phyloP scores from a whole-genome alignment of 1,140 invertebrate species.

The Leptinotarsa texana region DNA sequence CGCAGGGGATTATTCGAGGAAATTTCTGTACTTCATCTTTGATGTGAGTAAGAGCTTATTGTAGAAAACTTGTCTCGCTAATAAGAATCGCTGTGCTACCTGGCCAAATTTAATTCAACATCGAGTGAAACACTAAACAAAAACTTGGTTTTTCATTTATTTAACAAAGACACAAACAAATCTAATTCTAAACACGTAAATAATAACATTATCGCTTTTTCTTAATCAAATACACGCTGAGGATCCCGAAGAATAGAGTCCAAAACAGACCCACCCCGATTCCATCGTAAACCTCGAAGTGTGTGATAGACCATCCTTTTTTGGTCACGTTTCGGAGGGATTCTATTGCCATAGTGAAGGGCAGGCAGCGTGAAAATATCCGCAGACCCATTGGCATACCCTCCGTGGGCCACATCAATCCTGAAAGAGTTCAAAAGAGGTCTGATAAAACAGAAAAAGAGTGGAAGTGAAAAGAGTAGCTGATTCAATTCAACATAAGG shows the following conservation, averaged over 20 bases:
- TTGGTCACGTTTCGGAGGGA: conserved; percentile 66
- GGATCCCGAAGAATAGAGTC: conserved; percentile 40
- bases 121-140: neutral
- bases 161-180: neutral
- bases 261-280: conserved; percentile 40
- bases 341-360: conserved; percentile 69
- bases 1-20: no score
- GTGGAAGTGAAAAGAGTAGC: no score
- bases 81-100: no score
- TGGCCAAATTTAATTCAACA: no score
- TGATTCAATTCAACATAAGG: no score
- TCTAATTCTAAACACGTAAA: neutral
- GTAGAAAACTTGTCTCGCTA: no score
- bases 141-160: neutral
- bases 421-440: conserved; percentile 56
- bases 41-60: no score
- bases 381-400: conserved; percentile 66
- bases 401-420: conserved; percentile 87
- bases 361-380: conserved; percentile 63
- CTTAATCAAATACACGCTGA: conserved; percentile 45
- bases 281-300: conserved; percentile 42
- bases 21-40: no score
- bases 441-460: no score
- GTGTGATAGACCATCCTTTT: conserved; percentile 43
- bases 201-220: conserved; percentile 39